Evolutionary conservation across 2,113 vertebrate species (phyloP).

Genomic region (Polypterus bichir): DNA sequence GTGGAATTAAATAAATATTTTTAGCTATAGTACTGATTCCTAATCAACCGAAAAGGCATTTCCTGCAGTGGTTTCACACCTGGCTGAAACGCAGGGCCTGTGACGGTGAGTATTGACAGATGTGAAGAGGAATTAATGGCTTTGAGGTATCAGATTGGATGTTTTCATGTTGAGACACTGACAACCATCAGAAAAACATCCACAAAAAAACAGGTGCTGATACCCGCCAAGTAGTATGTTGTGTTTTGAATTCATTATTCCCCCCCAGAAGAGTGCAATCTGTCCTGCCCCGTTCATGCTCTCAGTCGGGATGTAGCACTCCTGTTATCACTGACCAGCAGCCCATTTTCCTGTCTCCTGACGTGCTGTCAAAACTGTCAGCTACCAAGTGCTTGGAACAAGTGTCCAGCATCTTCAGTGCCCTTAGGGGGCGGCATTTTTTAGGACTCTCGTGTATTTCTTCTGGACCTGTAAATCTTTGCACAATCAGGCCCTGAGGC

Average conservation of each 20-base stretch:
- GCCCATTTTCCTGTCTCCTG: constrained; percentile 20
- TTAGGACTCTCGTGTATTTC: constrained; percentile 27
- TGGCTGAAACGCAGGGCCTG: neutral
- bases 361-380: constrained; percentile 26
- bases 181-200: constrained; percentile 12
- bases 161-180: constrained; percentile 16
- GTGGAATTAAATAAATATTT: constrained; percentile 5
- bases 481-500: constrained; percentile 28
- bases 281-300: constrained; percentile 20
- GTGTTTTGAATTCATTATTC: neutral
- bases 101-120: constrained; percentile 7
- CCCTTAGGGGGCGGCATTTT: constrained; percentile 24
- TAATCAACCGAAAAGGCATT: constrained; percentile 1
- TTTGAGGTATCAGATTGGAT: constrained; percentile 3
- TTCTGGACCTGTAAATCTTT: constrained; percentile 46
- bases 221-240: neutral
- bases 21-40: constrained; percentile 6
- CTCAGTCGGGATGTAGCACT: neutral
- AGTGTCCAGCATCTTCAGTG: constrained; percentile 15
- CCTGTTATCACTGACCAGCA: neutral
- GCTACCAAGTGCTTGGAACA: constrained; percentile 21
- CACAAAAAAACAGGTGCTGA: constrained; percentile 21
- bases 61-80: constrained; percentile 4
- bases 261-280: neutral
- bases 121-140: constrained; percentile 15